Base-by-base conservation (phyloP, 2,797 vertebrate genomes). In the Hemitrygon akajei region DNA sequence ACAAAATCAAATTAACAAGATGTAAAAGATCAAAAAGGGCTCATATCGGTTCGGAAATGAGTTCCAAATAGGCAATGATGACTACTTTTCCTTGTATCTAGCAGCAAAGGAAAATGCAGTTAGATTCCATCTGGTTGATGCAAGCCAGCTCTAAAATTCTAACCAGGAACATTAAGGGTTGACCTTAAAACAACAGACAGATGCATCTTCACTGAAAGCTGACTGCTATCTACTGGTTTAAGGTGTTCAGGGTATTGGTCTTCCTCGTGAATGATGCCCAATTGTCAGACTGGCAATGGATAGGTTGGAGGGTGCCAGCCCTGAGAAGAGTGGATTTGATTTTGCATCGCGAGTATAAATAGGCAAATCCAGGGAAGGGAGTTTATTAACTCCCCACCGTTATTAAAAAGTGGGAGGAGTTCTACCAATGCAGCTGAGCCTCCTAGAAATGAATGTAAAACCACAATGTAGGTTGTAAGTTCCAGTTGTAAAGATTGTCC, bases 381-480 rank as follows among this genome's bases (percentile, higher is more conserved):
- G n/a, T 79, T 79, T 37, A 47, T 37, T 7, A 37, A 79, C n/a
- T 30, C 7, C 73, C 5, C 73, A 76, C 27, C 27, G 22, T 30
- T 1, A 27, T 7, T 16, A 20, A 37, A 11, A 79, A 14, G 14
- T 1, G 1, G 77, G 27, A 60, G 56, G 25, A 30, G 25, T 60
- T 40, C n/a, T 37, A 7, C 34, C 0, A 79, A 20, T 16, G 27
- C 82, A 63, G 12, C 22, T 0, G 25, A 22, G 3, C 14, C 12
- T 10, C 1, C 58, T n/a, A 14, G 12, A 0, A 7, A 1, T 60
- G 7, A 12, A 1, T 6, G 11, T 3, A 69, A 63, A 0, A 7
- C 30, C 37, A 20, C 16, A 9, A 6, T 20, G 34, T 40, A 37
- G 18, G 79, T 69, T n/a, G n/a, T 22, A 69, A 25, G 69, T 25